phyloP scores from a whole-genome alignment of 2,888 invertebrate species.

The Meta bourneti region DNA sequence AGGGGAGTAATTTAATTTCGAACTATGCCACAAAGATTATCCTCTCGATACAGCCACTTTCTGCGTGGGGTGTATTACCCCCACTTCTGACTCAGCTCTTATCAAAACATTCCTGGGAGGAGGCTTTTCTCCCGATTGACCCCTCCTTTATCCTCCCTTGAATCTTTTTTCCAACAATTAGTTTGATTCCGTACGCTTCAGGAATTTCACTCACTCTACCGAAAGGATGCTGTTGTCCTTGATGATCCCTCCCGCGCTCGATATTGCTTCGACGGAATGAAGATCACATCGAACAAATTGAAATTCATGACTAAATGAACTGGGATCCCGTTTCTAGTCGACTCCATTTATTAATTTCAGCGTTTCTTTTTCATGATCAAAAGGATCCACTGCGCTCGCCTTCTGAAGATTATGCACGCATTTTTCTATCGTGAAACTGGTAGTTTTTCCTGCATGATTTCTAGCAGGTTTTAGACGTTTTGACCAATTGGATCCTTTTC shows the following conservation, averaged over 20 bases:
- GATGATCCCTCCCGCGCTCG: neutral
- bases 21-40: constrained; percentile 48
- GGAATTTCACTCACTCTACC: constrained; percentile 54
- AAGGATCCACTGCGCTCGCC: too few relatives aligned
- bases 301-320: constrained; percentile 5
- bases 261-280: neutral
- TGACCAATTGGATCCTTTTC: too few relatives aligned
- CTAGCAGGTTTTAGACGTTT: too few relatives aligned
- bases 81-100: constrained; percentile 71
- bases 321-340: too few relatives aligned
- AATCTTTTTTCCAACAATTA: constrained; percentile 56
- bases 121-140: constrained; percentile 55
- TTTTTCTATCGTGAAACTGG: too few relatives aligned
- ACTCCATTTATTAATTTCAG: too few relatives aligned
- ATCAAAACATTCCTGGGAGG: constrained; percentile 73
- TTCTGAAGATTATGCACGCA: too few relatives aligned
- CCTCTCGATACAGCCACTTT: too few relatives aligned
- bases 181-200: constrained; percentile 41
- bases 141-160: neutral
- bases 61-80: neutral
- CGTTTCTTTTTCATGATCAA: too few relatives aligned
- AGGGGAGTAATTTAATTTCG: constrained; percentile 69
- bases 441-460: too few relatives aligned
- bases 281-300: constrained; percentile 3
- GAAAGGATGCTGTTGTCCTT: constrained; percentile 13